Evolutionary conservation across 2,888 invertebrate genomes (phyloP).

Genomic region (Lithophane socia): DNA sequence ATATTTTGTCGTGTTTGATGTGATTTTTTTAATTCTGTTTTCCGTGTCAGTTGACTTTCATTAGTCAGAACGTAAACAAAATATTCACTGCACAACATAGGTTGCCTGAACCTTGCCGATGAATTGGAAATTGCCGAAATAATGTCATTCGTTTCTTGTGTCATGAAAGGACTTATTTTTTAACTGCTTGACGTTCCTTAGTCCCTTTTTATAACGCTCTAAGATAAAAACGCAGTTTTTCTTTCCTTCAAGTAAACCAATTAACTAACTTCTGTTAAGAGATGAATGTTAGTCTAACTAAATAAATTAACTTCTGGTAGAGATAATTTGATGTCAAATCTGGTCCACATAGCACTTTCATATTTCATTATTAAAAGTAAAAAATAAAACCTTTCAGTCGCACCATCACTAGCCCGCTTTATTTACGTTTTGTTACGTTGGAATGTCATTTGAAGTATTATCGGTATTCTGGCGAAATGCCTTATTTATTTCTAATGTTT

Average conservation of each 20-base stretch:
- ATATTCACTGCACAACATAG: neutral
- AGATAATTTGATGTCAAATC: neutral
- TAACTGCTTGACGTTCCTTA: neutral
- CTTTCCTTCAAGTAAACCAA: neutral
- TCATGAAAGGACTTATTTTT: neutral
- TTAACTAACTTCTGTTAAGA: too few species aligned
- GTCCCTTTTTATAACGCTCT: neutral
- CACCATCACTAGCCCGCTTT: conserved; percentile 66
- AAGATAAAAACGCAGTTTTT: neutral
- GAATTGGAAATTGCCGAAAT: too few species aligned
- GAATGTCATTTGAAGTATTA: conserved; percentile 86
- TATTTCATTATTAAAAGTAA: neutral
- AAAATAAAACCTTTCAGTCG: conserved; percentile 4
- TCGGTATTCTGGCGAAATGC: conserved; percentile 85
- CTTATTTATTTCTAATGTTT: conserved; percentile 79
- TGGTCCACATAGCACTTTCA: too few species aligned
- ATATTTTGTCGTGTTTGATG: neutral
- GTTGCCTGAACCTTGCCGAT: neutral
- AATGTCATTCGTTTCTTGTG: neutral
- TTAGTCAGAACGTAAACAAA: neutral
- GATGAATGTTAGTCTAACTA: too few species aligned
- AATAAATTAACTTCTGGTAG: too few species aligned
- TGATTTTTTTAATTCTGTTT: neutral
- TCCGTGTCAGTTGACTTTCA: neutral
- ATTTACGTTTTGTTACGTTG: conserved; percentile 80